Percentiles rank a stretch among this genome's conserved stretches.
phyloP scores from a whole-genome alignment of 1,140 invertebrate species.

The Nixonia krombeini region DNA sequence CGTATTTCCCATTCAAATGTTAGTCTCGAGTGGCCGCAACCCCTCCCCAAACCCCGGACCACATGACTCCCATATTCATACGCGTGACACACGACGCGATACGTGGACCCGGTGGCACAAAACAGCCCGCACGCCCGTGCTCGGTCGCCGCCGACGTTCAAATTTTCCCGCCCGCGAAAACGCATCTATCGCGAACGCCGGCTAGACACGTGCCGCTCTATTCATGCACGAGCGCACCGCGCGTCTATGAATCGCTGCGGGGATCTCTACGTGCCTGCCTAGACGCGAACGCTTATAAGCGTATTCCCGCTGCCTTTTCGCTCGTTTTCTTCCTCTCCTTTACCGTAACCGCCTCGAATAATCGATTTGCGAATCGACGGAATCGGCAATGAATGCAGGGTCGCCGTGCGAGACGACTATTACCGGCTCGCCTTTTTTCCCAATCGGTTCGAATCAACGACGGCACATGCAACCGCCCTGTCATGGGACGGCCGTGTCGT shows the following conservation, averaged over 20 bases:
- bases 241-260: conserved; percentile 37
- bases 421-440: too few relatives aligned
- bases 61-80: conserved; percentile 26
- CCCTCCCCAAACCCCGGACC: conserved; percentile 16
- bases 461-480: too few relatives aligned
- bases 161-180: conserved; percentile 35
- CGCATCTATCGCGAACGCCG: conserved; percentile 40
- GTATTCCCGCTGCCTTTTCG: conserved; percentile 22
- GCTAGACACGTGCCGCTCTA: conserved; percentile 57
- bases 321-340: conserved; percentile 28
- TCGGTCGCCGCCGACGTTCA: not conserved
- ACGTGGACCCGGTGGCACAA: conserved; percentile 26
- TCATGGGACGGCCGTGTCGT: too few relatives aligned
- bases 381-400: too few relatives aligned
- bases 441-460: too few relatives aligned
- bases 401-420: too few relatives aligned
- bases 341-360: too few relatives aligned
- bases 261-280: conserved; percentile 3
- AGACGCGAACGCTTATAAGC: too few relatives aligned
- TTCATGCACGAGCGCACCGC: conserved; percentile 40
- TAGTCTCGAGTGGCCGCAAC: conserved; percentile 15
- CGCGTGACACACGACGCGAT: too few relatives aligned
- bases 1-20: conserved; percentile 38
- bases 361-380: too few relatives aligned
- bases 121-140: conserved; percentile 9